These are phyloP conservation scores for Ctenoplectra terminalis DNA, from an alignment of 1,140 invertebrate genomes.

Conservation along the genomic window DNA sequence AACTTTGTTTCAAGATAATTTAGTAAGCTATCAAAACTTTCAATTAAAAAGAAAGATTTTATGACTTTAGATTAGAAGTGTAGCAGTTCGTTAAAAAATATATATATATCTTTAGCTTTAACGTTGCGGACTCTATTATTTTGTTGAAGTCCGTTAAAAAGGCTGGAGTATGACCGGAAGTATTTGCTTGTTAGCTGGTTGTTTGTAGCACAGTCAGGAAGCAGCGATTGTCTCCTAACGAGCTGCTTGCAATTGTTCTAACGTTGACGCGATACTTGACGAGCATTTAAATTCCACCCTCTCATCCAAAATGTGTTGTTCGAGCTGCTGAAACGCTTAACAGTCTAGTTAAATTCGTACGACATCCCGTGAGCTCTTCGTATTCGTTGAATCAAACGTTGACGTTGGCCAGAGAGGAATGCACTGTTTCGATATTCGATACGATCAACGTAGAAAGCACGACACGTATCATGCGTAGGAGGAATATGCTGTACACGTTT, in stretches of 20 bases:
- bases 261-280: neutral
- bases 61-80: neutral
- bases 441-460: neutral
- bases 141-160: neutral
- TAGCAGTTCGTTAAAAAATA: neutral
- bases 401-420: neutral
- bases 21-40: too few species aligned
- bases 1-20: too few species aligned
- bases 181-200: neutral
- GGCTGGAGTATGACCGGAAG: neutral
- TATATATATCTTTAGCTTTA: neutral
- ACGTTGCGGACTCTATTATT: neutral
- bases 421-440: too few species aligned
- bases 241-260: neutral
- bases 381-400: neutral
- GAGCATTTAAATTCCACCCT: neutral
- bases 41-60: neutral
- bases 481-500: slow-evolving; percentile 13
- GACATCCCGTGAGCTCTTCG: neutral
- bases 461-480: slow-evolving; percentile 20
- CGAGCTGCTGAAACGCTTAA: neutral
- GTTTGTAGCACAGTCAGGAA: neutral
- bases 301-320: neutral
- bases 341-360: neutral
- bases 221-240: neutral